These are phyloP conservation scores for Ceratina australensis DNA, from an alignment of 1,140 invertebrate species.

Conservation along the genomic window DNA sequence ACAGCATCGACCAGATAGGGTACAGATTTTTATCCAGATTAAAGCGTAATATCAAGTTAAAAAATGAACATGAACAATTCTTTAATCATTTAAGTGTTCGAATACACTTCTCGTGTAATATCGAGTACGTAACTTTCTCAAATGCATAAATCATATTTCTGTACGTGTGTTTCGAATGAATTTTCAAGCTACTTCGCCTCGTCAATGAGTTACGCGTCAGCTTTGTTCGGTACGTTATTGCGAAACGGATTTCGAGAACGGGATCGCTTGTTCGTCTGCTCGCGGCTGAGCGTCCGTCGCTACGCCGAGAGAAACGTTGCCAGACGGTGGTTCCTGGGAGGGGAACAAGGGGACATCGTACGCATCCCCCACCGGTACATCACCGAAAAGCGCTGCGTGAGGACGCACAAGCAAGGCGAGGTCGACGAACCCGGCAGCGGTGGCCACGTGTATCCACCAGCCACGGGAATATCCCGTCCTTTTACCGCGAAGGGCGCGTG, in stretches of 20 bases:
- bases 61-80: too few species aligned
- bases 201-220: too few species aligned
- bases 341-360: conserved; percentile 47
- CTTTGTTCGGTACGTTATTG: background rate
- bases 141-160: too few species aligned
- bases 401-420: conserved; percentile 40
- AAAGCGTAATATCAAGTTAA: too few species aligned
- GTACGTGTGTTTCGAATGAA: too few species aligned
- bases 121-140: too few species aligned
- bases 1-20: conserved; percentile 5
- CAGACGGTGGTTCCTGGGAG: conserved; percentile 38
- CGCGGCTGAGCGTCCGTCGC: conserved; percentile 2
- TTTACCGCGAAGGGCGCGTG: conserved; percentile 36
- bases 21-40: too few species aligned
- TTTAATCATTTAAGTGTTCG: too few species aligned
- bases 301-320: conserved; percentile 39
- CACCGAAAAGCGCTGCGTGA: conserved; percentile 48
- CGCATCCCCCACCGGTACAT: conserved; percentile 51
- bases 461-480: conserved; percentile 50
- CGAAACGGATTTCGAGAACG: background rate
- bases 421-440: conserved; percentile 46
- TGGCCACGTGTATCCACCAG: conserved; percentile 47
- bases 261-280: conserved; percentile 7
- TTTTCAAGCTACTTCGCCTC: too few species aligned
- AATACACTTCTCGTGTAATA: too few species aligned